Conservation (phyloP, 2,113 vertebrate genomes). For the Chamaea fasciata region DNA sequence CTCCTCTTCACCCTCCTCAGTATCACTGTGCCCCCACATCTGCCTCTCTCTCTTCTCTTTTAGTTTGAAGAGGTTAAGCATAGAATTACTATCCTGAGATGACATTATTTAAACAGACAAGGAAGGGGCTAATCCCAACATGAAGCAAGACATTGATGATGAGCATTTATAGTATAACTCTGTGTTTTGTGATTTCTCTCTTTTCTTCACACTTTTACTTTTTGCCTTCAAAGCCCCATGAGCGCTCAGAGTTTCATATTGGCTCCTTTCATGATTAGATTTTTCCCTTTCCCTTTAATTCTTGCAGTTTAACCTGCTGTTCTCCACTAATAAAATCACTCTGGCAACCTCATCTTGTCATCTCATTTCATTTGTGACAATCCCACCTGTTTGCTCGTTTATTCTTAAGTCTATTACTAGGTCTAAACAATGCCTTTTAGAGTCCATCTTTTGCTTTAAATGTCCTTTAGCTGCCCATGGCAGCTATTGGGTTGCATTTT, state of each 20-base stretch:
- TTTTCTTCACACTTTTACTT: neutral
- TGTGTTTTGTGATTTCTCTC: neutral
- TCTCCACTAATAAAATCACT: neutral
- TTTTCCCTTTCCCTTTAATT: neutral
- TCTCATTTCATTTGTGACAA: neutral
- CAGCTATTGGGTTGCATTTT: neutral
- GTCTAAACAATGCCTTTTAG: neutral
- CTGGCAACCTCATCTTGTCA: neutral
- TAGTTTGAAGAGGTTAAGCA: neutral
- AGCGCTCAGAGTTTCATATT: neutral
- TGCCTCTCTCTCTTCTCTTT: neutral
- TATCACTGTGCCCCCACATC: neutral
- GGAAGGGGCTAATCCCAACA: neutral
- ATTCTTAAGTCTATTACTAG: neutral
- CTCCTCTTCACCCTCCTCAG: neutral
- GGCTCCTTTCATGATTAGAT: neutral
- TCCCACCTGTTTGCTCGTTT: neutral
- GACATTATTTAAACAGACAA: neutral
- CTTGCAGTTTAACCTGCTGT: neutral
- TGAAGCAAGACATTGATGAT: neutral
- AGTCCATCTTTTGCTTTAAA: neutral
- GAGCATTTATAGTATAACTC: neutral
- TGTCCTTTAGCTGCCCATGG: neutral
- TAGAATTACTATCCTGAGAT: neutral
- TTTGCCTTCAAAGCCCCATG: neutral